phyloP scores from a whole-genome alignment of 2,113 vertebrate genomes.

The Tinamus guttatus region DNA sequence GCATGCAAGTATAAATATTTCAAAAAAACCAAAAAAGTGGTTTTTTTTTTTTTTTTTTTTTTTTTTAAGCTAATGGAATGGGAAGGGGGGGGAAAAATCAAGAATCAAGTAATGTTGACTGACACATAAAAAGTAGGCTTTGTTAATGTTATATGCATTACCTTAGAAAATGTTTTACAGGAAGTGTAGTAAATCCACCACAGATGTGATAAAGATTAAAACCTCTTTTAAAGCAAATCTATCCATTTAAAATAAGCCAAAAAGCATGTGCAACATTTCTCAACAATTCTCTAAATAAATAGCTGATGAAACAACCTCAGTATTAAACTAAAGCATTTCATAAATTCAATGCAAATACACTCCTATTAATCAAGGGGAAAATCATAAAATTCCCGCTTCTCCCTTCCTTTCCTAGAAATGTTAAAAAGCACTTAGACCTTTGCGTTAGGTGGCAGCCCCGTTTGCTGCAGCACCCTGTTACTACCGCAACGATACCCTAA shows the following conservation, averaged over 20 bases:
- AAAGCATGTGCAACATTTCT: slow-evolving; percentile 41
- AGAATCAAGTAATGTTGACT: background rate
- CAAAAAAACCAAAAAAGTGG: background rate
- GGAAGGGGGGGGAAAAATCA: background rate
- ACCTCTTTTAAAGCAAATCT: slow-evolving; percentile 40
- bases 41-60: no score
- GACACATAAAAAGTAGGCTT: slow-evolving; percentile 6
- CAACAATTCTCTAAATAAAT: slow-evolving; percentile 18
- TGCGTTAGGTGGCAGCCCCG: background rate
- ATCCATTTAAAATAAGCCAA: slow-evolving; percentile 50
- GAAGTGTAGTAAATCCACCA: slow-evolving; percentile 46
- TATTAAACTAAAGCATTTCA: background rate
- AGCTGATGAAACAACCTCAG: slow-evolving; percentile 9
- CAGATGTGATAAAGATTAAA: slow-evolving; percentile 61
- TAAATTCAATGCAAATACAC: background rate
- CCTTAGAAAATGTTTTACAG: slow-evolving; percentile 7
- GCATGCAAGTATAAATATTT: background rate
- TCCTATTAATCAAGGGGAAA: slow-evolving; percentile 1
- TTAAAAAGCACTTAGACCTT: slow-evolving; percentile 8
- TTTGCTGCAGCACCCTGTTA: background rate
- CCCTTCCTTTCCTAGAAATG: background rate
- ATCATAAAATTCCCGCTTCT: background rate
- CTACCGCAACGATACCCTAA: background rate
- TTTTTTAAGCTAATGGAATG: background rate
- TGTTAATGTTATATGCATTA: slow-evolving; percentile 35